Evolutionary conservation across 1,140 invertebrate species (phyloP), one percentile per base, ranked within the genome.

Genomic region (Drosophila pandora): DNA sequence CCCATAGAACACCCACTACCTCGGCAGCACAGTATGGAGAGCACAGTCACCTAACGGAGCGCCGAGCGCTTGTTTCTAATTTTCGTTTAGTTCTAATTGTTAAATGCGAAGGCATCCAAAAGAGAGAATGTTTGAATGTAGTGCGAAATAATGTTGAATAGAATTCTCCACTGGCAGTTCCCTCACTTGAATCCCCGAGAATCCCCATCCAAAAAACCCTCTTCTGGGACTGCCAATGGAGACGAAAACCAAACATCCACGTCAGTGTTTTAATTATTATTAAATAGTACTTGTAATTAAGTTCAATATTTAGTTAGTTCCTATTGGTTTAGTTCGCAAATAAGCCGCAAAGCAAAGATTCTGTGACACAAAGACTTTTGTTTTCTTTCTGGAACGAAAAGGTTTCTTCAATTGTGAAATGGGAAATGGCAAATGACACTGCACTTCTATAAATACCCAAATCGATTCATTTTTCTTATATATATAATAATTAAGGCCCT

Each of bases 1-100:
- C 34, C 39, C 13, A 43, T n/a, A 25, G 32, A 12, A 12, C 34
- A 37, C 10, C 54, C 49, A 49, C 48, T n/a, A 37, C 34, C 34
- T 37, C 34, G 34, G 32, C 32, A 34, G 32, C 32, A 10, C 8
- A 28, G 25, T 28, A 34, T 34, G n/a, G 55, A 2, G 39, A 2
- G 39, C 39, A 41, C 39, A n/a, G 41, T 21, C 41, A 43, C 41
- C 41, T 21, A 21, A 13, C 41, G 41, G 41, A 17, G 34, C 34
- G 34, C 34, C 28, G 60, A 21, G 41, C 61, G 43, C 22, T 28
- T 47, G 25, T n/a, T 10, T 25, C 30, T 17, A 39, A 23, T 28
- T 53, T 65, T 58, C 50, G 49, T 75, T 87, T 88, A 85, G 81
- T 78, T 85, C 58, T 56, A 81, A 81, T 76, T 82, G 78, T 87